These are phyloP conservation scores for Agelastica alni DNA, from an alignment of 2,888 invertebrate genomes.

Conservation along the genomic window DNA sequence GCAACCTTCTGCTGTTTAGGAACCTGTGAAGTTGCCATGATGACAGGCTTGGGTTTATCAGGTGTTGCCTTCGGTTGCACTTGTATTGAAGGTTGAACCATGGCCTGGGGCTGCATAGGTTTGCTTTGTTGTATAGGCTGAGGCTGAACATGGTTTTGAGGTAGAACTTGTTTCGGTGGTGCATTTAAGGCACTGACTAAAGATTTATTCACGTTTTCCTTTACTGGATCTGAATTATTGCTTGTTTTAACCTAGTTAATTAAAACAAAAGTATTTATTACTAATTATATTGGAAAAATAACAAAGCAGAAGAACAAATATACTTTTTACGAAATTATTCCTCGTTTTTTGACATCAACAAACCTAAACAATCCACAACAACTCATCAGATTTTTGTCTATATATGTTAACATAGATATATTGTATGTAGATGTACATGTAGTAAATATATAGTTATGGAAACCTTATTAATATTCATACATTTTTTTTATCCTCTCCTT, in stretches of 20 bases:
- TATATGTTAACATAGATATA: no score
- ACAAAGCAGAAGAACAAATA: no score
- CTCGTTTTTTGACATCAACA: no score
- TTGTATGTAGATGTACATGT: no score
- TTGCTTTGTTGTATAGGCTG: constrained; percentile 37
- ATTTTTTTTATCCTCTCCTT: no score
- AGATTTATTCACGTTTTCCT: constrained; percentile 36
- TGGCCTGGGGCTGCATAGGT: constrained; percentile 41
- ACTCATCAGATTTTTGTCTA: no score
- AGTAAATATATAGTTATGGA: no score
- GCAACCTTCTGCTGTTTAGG: constrained; percentile 42
- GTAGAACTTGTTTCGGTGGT: constrained; percentile 45
- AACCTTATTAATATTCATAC: no score
- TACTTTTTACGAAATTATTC: no score
- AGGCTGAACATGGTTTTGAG: constrained; percentile 46
- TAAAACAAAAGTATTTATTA: no score
- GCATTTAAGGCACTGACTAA: constrained; percentile 45
- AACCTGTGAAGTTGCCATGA: constrained; percentile 21
- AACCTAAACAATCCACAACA: not conserved
- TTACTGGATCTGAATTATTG: constrained; percentile 37
- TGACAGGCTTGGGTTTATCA: constrained; percentile 30
- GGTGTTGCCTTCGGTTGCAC: constrained; percentile 35
- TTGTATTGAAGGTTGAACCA: constrained; percentile 50
- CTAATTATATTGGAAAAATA: no score
- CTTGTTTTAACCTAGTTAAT: constrained; percentile 30